Evolutionary conservation across 2,113 vertebrate species (phyloP).

Genomic region (Gymnocephalus cernua): DNA sequence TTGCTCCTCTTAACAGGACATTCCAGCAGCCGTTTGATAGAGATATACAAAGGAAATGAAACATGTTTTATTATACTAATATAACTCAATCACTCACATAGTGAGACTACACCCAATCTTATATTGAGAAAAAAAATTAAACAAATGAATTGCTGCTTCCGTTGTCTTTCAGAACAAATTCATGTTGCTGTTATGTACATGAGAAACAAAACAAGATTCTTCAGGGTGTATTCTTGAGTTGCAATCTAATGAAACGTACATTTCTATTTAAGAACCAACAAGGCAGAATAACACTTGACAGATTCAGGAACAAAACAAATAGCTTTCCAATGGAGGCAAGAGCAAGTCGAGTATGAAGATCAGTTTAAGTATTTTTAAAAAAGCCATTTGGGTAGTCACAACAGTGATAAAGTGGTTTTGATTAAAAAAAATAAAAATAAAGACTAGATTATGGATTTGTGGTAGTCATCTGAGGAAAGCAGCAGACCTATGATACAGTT

Average conservation of each 20-base stretch:
- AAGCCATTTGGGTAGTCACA: conserved; percentile 7
- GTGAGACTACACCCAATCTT: conserved; percentile 60
- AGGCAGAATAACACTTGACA: conserved; percentile 12
- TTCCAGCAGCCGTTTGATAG: background rate
- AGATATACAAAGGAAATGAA: conserved; percentile 15
- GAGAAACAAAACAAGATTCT: background rate
- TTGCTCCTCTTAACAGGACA: background rate
- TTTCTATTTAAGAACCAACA: conserved; percentile 14
- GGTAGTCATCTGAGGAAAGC: conserved; percentile 23
- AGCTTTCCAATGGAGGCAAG: conserved; percentile 7
- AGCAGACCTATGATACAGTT: conserved; percentile 9
- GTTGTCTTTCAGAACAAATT: conserved; percentile 5
- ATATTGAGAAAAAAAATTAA: conserved; percentile 26
- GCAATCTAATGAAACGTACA: background rate
- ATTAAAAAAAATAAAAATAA: background rate
- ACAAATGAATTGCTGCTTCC: conserved; percentile 12
- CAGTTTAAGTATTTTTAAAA: conserved; percentile 8
- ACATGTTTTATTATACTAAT: conserved; percentile 58
- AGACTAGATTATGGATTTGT: background rate
- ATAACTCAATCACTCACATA: conserved; percentile 65
- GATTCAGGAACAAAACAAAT: background rate
- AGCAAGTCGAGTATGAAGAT: conserved; percentile 1
- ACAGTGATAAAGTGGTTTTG: conserved; percentile 53
- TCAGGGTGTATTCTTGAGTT: background rate
- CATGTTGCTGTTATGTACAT: background rate